Evolutionary conservation across 2,888 invertebrate species (phyloP), one percentile per base, ranked within the genome.

Genomic region (Matsumyia berberina): DNA sequence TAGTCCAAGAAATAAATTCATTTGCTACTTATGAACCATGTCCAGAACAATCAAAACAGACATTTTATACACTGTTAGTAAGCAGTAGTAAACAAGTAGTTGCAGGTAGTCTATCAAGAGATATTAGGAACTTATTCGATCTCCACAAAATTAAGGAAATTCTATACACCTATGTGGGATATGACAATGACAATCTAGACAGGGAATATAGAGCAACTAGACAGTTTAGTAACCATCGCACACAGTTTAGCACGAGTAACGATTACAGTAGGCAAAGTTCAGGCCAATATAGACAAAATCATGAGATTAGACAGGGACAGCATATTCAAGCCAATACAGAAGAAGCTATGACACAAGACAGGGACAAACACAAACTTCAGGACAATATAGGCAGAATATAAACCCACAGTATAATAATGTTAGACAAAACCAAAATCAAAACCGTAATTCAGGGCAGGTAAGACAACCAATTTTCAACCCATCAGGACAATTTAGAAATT

Each of bases 61-160:
- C n/a, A 11, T 55, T 67, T 29, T 53, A 67, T 19, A n/a, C n/a
- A 37, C n/a, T 46, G 0, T 29, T 60, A 62, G 9, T 33, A 11
- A 62, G 35, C 35, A 8, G 17, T 5, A 46, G 33, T 0, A 62
- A 46, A 35, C 62, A 62, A 39, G 1, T 53, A 49, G 49, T 51
- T 12, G 31, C 53, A 55, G 67, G 67, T 4, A 67, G 55, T 31
- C 5, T 55, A 29, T 67, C 67, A 2, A 53, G 66, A n/a, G 66
- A 66, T 5, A 51, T 51, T 29, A 44, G 9, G 9, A 12, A 66
- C 39, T 11, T 29, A 42, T 67, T 35, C 17, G 15, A 39, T 37
- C 11, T 67, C 0, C 39, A 53, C 9, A 11, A 15, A 42, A 67
- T 53, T 1, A 37, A 66, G 29, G 24, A 37, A 11, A 66, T 37